phyloP scores from a whole-genome alignment of 1,140 invertebrate genomes.

The Sycobia sp. region DNA sequence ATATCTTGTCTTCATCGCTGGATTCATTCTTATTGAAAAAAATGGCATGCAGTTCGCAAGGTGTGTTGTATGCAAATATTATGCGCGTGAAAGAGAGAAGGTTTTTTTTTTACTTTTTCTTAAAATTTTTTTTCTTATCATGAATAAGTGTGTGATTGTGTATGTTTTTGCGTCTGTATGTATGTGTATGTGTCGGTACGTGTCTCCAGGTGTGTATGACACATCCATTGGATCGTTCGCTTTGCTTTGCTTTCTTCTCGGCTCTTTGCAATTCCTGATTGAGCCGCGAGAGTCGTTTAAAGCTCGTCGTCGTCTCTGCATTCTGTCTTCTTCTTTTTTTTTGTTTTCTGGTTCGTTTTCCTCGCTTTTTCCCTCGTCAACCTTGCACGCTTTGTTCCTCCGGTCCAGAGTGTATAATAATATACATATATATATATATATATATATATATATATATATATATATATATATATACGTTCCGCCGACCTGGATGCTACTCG shows the following conservation, averaged over 20 bases:
- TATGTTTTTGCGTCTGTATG: no score
- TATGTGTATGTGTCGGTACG: no score
- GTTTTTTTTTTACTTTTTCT: slow-evolving; percentile 31
- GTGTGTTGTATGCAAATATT: slow-evolving; percentile 31
- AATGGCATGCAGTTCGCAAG: slow-evolving; percentile 29
- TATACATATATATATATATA: no score
- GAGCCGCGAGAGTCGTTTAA: slow-evolving; percentile 4
- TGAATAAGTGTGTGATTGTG: no score
- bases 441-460: no score
- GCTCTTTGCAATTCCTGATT: neutral
- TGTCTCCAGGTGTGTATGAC: slow-evolving; percentile 13
- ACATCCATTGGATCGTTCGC: neutral
- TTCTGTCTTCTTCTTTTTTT: no score
- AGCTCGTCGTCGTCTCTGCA: no score
- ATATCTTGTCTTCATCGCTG: neutral
- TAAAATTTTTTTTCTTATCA: slow-evolving; percentile 24
- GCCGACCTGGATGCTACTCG: slow-evolving; percentile 33
- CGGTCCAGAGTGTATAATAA: neutral
- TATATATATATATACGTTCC: no score
- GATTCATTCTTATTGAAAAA: slow-evolving; percentile 23
- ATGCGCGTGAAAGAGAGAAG: slow-evolving; percentile 33
- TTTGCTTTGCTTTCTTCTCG: slow-evolving; percentile 10
- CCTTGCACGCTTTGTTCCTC: neutral
- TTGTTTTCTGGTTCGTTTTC: no score
- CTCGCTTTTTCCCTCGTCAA: no score